Evolutionary conservation across 2,113 vertebrate genomes (phyloP).

Genomic region (Strigops habroptila): DNA sequence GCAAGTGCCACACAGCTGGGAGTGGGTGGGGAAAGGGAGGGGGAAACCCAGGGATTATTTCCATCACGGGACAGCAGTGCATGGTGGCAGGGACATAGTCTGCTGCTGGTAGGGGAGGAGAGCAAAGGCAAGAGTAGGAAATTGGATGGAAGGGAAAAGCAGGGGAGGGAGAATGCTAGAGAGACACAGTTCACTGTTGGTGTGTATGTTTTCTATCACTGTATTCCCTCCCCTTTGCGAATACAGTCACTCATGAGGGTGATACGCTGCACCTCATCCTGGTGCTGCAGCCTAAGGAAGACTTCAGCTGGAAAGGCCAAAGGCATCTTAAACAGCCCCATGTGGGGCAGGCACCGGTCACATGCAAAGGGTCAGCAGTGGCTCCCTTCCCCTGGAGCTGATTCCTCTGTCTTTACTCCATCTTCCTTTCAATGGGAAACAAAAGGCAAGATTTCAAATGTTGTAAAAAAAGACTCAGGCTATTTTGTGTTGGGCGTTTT

Average conservation of each 20-base stretch:
- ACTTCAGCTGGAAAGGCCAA: background rate
- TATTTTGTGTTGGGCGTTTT: background rate
- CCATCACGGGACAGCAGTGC: fast-evolving
- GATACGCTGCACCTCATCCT: fast-evolving
- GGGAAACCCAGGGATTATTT: background rate
- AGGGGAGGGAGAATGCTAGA: background rate
- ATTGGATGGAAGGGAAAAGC: background rate
- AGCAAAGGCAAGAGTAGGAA: background rate
- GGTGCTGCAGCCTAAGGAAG: background rate
- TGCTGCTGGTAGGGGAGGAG: background rate
- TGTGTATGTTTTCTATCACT: fast-evolving
- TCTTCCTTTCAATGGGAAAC: background rate
- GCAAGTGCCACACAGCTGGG: fast-evolving
- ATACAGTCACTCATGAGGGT: background rate
- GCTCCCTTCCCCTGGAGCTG: background rate
- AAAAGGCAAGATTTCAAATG: background rate
- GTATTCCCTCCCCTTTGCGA: fast-evolving
- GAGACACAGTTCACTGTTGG: too few relatives aligned
- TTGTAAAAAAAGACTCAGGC: background rate
- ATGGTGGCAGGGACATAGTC: background rate
- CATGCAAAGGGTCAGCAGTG: fast-evolving
- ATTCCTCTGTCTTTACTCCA: background rate
- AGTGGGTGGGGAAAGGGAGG: background rate
- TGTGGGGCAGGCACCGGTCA: background rate
- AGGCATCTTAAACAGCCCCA: background rate